Percentiles rank a stretch among this genome's conserved stretches.
Evolutionary conservation across 2,113 vertebrate genomes (phyloP).

Genomic region (Elanus axillaris): DNA sequence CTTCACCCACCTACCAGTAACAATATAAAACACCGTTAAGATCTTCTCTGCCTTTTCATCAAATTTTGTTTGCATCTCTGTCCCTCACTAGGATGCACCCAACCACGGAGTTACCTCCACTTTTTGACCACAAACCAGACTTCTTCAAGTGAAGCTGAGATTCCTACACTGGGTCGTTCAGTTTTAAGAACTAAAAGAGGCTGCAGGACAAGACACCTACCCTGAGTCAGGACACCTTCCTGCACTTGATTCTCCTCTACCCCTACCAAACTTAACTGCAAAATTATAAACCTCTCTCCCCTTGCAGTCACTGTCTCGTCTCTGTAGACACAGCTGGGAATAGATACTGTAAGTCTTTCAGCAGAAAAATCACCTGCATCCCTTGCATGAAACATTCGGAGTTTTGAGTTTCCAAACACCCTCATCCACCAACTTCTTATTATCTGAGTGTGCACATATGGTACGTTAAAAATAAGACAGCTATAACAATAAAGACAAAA

Average conservation of each 20-base stretch:
- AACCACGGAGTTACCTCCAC: background rate
- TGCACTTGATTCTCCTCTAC: background rate
- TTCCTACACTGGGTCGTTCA: background rate
- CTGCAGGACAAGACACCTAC: background rate
- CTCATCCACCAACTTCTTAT: background rate
- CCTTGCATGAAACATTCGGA: background rate
- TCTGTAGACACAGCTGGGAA: background rate
- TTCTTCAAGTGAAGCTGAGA: background rate
- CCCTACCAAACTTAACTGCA: background rate
- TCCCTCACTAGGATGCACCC: background rate
- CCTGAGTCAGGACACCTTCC: background rate
- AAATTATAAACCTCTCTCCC: background rate
- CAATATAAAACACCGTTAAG: background rate
- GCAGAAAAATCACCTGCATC: background rate
- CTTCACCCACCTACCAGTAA: background rate
- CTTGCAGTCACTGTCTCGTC: background rate
- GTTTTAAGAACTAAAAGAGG: background rate
- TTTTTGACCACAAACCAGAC: background rate
- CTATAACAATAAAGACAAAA: background rate
- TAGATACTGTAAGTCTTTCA: fast-evolving
- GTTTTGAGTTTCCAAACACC: background rate
- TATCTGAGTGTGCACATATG: background rate
- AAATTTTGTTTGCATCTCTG: background rate
- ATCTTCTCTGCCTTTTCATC: background rate
- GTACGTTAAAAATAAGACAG: background rate